Percentiles rank a stretch among this genome's conserved stretches.
Conservation (phyloP, 2,888 invertebrate genomes). For the Cheilosia soror region DNA sequence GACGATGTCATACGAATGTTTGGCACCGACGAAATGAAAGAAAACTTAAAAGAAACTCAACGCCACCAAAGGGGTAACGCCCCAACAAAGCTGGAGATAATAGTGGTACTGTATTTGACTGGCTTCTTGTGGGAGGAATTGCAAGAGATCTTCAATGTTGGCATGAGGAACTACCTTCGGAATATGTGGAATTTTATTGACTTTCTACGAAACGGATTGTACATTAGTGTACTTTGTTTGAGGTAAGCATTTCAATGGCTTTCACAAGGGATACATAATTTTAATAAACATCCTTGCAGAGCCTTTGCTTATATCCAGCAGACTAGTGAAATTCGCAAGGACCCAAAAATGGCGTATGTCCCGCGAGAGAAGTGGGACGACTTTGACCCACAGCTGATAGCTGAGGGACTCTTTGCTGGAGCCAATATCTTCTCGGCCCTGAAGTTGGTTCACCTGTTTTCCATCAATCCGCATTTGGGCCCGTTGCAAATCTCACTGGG, state of each 20-base stretch:
- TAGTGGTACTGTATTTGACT: conserved; percentile 93
- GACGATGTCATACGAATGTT: conserved; percentile 89
- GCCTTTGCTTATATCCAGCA: conserved; percentile 91
- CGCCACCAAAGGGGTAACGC: conserved; percentile 92
- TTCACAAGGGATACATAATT: not conserved
- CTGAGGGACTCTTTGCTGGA: conserved; percentile 96
- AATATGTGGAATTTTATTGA: conserved; percentile 99
- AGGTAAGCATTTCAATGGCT: conserved; percentile 79
- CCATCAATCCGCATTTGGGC: conserved; percentile 96
- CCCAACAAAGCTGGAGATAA: conserved; percentile 92
- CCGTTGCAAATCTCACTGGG: conserved; percentile 96
- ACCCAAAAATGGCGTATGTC: conserved; percentile 89
- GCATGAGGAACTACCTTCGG: conserved; percentile 92
- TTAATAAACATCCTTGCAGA: conserved; percentile 81
- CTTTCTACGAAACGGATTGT: conserved; percentile 94
- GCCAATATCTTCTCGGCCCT: conserved; percentile 97
- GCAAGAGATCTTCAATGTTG: conserved; percentile 94
- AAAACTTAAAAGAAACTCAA: conserved; percentile 86
- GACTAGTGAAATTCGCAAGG: conserved; percentile 87
- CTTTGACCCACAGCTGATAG: conserved; percentile 96
- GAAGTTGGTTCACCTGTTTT: conserved; percentile 95
- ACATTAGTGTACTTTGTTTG: conserved; percentile 89
- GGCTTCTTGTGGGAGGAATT: conserved; percentile 97
- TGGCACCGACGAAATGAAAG: conserved; percentile 88
- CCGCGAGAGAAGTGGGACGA: conserved; percentile 95